phyloP scores from a whole-genome alignment of 2,113 vertebrate genomes.

The Mesitornis unicolor region DNA sequence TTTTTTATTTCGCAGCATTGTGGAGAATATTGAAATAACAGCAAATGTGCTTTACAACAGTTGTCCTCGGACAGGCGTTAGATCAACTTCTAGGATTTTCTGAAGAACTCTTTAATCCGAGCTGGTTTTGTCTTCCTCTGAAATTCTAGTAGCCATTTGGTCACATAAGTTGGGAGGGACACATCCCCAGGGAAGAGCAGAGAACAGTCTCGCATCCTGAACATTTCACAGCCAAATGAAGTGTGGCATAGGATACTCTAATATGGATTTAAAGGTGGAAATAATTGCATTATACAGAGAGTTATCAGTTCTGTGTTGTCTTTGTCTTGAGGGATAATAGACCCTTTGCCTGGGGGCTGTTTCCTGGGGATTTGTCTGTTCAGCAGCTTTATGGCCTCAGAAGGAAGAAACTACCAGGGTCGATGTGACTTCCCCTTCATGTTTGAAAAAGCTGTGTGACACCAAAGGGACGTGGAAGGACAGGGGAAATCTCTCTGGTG shows the following conservation, averaged over 20 bases:
- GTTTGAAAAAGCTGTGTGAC: not conserved
- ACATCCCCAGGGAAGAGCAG: not conserved
- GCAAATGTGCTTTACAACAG: not conserved
- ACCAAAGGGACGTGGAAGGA: not conserved
- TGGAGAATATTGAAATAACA: not conserved
- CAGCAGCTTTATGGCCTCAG: not conserved
- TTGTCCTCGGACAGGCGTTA: not conserved
- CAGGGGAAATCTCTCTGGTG: not conserved
- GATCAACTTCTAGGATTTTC: not conserved
- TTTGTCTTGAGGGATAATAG: slow-evolving; percentile 9
- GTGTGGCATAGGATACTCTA: not conserved
- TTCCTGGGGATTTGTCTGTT: not conserved
- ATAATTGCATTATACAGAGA: not conserved
- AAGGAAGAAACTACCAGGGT: not conserved
- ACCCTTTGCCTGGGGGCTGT: not conserved
- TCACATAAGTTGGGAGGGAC: not conserved
- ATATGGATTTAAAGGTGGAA: not conserved
- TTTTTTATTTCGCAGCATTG: not conserved
- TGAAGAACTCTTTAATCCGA: not conserved
- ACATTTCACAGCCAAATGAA: not conserved
- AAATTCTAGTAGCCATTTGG: not conserved
- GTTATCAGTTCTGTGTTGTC: not conserved
- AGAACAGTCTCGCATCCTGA: not conserved
- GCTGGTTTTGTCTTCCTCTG: not conserved
- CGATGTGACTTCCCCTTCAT: not conserved